Conservation (phyloP, 2,797 vertebrate genomes). For the Spinibarbus caldwelli region DNA sequence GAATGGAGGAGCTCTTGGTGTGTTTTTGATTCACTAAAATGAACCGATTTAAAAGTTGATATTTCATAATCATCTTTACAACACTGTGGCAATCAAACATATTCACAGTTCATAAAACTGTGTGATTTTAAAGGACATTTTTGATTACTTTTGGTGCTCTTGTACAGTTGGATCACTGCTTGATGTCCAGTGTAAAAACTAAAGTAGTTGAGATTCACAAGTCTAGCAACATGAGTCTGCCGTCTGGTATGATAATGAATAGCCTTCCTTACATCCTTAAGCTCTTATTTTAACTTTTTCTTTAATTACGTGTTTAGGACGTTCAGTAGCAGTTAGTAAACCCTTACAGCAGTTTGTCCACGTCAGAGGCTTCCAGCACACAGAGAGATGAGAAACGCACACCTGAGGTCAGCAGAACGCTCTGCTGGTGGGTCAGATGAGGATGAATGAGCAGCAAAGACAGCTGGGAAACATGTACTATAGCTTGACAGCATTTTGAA, state of each 20-base stretch:
- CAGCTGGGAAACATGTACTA: conserved; percentile 25
- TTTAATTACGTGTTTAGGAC: background rate
- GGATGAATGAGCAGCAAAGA: conserved; percentile 36
- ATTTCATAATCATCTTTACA: background rate
- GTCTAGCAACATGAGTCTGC: background rate
- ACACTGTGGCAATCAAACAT: background rate
- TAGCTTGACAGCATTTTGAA: conserved; percentile 25
- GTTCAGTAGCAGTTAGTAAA: background rate
- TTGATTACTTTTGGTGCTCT: background rate
- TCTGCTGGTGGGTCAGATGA: background rate
- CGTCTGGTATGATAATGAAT: conserved; percentile 25
- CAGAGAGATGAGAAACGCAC: background rate
- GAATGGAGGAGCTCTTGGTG: background rate
- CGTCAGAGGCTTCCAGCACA: background rate
- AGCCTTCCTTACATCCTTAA: conserved; percentile 3
- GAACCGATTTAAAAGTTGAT: background rate
- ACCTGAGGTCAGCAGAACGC: background rate
- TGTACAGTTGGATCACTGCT: background rate
- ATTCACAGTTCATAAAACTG: background rate
- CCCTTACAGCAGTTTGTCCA: background rate
- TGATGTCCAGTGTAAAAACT: background rate
- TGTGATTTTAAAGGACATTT: background rate
- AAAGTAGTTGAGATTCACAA: background rate
- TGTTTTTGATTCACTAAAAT: background rate
- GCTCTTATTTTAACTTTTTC: conserved; percentile 3